Evolutionary conservation across 2,888 invertebrate species (phyloP).

Genomic region (Terebella lapidaria): DNA sequence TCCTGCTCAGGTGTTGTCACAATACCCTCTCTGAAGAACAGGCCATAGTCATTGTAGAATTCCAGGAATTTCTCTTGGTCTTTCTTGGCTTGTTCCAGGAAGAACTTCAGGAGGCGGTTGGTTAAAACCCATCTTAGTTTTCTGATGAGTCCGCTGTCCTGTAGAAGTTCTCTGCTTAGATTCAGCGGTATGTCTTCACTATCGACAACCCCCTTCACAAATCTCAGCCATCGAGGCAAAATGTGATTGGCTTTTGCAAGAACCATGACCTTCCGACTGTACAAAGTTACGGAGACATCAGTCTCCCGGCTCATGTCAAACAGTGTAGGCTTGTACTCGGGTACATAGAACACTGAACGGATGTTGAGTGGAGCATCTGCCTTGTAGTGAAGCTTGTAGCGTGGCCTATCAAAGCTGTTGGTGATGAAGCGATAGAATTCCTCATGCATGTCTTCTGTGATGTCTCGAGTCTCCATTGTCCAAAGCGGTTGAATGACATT

Average conservation of each 20-base stretch:
- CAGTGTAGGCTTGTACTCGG: slow-evolving; percentile 80
- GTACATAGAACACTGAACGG: slow-evolving; percentile 84
- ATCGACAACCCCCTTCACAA: slow-evolving; percentile 95
- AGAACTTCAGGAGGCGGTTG: slow-evolving; percentile 74
- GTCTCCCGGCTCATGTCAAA: slow-evolving; percentile 85
- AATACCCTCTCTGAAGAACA: slow-evolving; percentile 93
- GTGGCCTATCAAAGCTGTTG: slow-evolving; percentile 79
- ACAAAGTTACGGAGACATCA: slow-evolving; percentile 80
- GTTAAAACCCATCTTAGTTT: slow-evolving; percentile 78
- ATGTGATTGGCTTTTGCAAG: slow-evolving; percentile 85
- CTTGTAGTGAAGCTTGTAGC: slow-evolving; percentile 86
- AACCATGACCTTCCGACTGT: slow-evolving; percentile 85
- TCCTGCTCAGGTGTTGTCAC: slow-evolving; percentile 74
- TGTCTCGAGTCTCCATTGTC: slow-evolving; percentile 85
- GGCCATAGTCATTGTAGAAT: slow-evolving; percentile 86
- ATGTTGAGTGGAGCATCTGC: slow-evolving; percentile 89
- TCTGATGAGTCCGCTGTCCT: slow-evolving; percentile 82
- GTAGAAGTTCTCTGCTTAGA: slow-evolving; percentile 88
- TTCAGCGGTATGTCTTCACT: slow-evolving; percentile 98
- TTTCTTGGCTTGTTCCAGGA: slow-evolving; percentile 79
- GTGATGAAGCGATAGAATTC: slow-evolving; percentile 88
- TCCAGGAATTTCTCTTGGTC: slow-evolving; percentile 73
- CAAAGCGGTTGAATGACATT: slow-evolving; percentile 87
- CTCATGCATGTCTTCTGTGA: slow-evolving; percentile 78
- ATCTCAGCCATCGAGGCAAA: slow-evolving; percentile 89